A percentile compares a stretch with the other conserved stretches of the same genome.
Evolutionary conservation across 2,888 invertebrate genomes (phyloP).

Genomic region (Noctua comes): DNA sequence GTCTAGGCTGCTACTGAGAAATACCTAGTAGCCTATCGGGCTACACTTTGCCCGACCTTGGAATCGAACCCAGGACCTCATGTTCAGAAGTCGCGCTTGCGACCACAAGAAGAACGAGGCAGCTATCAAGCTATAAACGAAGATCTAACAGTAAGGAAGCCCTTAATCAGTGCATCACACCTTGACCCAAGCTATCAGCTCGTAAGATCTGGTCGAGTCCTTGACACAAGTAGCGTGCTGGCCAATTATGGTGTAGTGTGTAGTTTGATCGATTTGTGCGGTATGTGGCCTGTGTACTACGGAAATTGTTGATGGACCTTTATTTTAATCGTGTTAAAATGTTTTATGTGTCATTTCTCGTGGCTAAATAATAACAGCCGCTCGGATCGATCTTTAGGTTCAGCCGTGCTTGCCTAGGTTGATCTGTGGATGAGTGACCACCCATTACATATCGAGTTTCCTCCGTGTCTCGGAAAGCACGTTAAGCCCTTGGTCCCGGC

Average conservation of each 20-base stretch:
- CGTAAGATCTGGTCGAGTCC: constrained; percentile 58
- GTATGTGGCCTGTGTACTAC: constrained; percentile 8
- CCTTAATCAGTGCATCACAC: constrained; percentile 50
- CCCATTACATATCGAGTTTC: too few species aligned
- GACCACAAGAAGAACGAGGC: not conserved
- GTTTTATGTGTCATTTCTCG: too few species aligned
- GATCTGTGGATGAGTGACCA: too few species aligned
- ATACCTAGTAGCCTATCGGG: too few species aligned
- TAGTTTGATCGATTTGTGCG: constrained; percentile 59
- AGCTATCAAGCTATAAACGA: not conserved
- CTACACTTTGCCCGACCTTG: not conserved
- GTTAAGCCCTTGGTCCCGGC: too few species aligned
- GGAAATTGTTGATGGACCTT: not conserved
- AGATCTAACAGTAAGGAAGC: constrained; percentile 51
- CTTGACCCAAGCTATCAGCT: constrained; percentile 61
- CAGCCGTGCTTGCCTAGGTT: too few species aligned
- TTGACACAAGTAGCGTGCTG: constrained; percentile 61
- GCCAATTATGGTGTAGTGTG: constrained; percentile 41
- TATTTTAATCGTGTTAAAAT: not conserved
- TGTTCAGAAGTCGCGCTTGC: not conserved
- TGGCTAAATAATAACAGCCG: too few species aligned
- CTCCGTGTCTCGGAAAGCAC: too few species aligned
- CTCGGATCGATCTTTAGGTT: too few species aligned
- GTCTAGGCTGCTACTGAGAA: too few species aligned
- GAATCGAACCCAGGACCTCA: not conserved